Base-by-base conservation (phyloP, 2,888 invertebrate genomes). In the Tholera decimalis region DNA sequence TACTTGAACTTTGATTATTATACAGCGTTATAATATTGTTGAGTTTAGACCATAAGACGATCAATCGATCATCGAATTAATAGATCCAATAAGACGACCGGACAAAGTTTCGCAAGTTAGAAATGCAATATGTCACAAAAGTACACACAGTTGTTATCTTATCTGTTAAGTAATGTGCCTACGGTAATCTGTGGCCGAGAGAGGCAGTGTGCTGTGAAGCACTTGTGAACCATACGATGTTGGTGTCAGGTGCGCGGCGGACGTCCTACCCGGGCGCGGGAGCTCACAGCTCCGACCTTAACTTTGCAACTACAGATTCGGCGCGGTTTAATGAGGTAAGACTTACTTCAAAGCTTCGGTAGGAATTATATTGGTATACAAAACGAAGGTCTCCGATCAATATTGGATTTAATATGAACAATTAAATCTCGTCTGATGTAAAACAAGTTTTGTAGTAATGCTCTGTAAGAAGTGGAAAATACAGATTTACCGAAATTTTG, bases 201-300 rank as follows among this genome's bases (percentile, higher is more conserved):
- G 83, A 83, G 75, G 82, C n/a, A n/a, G n/a, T n/a, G n/a, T 82
- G 72, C 54, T 24, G 83, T 80, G 83, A 80, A 81, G 79, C 83
- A 80, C 59, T 83, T 68, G 81, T 82, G 78, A 80, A 82, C 82
- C 89, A 91, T 83, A 92, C 85, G 85, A 94, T 94, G 94, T 92
- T 94, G 91, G 88, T 91, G 88, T 87, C 93, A 89, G 92, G 91
- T 87, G 88, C 86, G 77, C 84, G 87, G 26, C 92, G 92, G 86
- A 88, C 92, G 92, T 89, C 91, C 70, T 86, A 88, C 35, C 83
- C 86, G 63, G 82, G 77, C 61, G 83, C 87, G 62, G 83, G 80
- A 64, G 79, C 85, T 59, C 73, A 81, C 74, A 80, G 83, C 67
- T 69, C 85, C 70, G 80, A 78, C 66, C 73, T 70, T 76, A 63